phyloP scores from a whole-genome alignment of 92 coral and sea anemone genomes.

The Heteractis magnifica region DNA sequence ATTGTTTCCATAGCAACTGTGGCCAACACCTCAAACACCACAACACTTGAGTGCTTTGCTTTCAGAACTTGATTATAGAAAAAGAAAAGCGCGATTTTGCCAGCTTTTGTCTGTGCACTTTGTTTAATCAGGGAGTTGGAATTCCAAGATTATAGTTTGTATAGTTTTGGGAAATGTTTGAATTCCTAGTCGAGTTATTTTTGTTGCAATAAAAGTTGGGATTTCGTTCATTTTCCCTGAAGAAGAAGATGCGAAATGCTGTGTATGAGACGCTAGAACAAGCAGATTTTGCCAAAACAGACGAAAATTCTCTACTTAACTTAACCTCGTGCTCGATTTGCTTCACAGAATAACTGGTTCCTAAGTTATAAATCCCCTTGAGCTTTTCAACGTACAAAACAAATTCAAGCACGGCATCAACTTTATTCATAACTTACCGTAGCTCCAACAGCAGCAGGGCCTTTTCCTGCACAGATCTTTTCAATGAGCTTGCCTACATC shows the following conservation, averaged over 20 bases:
- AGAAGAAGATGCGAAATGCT: background rate
- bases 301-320: background rate
- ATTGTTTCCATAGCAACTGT: background rate
- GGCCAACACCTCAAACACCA: background rate
- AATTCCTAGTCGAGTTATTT: too few species aligned
- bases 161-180: too few species aligned
- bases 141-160: too few species aligned
- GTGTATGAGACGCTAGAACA: background rate
- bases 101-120: background rate
- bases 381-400: too few species aligned
- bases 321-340: background rate
- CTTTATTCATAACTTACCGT: constrained; percentile 59
- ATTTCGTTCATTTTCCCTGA: too few species aligned
- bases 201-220: too few species aligned
- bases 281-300: background rate
- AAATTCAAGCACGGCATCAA: too few species aligned
- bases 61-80: background rate
- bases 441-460: constrained; percentile 71
- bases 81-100: background rate
- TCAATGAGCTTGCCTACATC: constrained; percentile 56
- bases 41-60: background rate
- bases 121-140: background rate
- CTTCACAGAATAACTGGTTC: background rate
- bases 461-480: constrained; percentile 77
- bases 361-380: too few species aligned